Conservation (phyloP, 1,140 invertebrate species). For the Solenopsis fugax region DNA sequence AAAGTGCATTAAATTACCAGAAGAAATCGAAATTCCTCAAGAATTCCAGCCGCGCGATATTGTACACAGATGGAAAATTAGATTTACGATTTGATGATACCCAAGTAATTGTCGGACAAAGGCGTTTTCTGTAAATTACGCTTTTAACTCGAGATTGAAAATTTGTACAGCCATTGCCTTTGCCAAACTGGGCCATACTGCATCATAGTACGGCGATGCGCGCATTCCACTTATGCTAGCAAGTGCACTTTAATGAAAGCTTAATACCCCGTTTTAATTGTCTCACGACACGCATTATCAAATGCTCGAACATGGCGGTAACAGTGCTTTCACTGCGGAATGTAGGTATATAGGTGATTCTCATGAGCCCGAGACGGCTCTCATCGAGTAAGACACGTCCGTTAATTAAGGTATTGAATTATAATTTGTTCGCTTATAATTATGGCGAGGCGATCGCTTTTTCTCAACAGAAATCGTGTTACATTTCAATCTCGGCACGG, state of each 20-base stretch:
- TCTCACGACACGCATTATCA: constrained; percentile 53
- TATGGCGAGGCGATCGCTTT: background rate
- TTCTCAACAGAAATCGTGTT: constrained; percentile 26
- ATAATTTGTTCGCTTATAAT: constrained; percentile 20
- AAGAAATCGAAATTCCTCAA: constrained; percentile 8
- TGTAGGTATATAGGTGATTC: constrained; percentile 70
- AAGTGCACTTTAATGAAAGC: constrained; percentile 33
- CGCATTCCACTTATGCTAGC: constrained; percentile 41
- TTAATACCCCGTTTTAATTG: constrained; percentile 49
- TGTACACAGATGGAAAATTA: constrained; percentile 9
- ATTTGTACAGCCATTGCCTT: background rate
- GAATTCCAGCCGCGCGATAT: background rate
- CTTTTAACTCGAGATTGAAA: constrained; percentile 10
- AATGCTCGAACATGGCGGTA: constrained; percentile 35
- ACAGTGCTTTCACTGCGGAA: constrained; percentile 55
- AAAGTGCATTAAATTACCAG: background rate
- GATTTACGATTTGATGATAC: constrained; percentile 17
- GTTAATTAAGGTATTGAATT: constrained; percentile 44
- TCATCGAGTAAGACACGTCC: constrained; percentile 16
- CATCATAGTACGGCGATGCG: background rate
- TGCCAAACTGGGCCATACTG: constrained; percentile 4
- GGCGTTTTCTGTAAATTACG: background rate
- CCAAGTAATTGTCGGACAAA: constrained; percentile 1
- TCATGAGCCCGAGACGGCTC: constrained; percentile 24
- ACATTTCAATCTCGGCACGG: constrained; percentile 4